Evolutionary conservation across 2,888 invertebrate species (phyloP), one percentile per base, ranked within the genome.

Genomic region (Hirudinaria manillensis): DNA sequence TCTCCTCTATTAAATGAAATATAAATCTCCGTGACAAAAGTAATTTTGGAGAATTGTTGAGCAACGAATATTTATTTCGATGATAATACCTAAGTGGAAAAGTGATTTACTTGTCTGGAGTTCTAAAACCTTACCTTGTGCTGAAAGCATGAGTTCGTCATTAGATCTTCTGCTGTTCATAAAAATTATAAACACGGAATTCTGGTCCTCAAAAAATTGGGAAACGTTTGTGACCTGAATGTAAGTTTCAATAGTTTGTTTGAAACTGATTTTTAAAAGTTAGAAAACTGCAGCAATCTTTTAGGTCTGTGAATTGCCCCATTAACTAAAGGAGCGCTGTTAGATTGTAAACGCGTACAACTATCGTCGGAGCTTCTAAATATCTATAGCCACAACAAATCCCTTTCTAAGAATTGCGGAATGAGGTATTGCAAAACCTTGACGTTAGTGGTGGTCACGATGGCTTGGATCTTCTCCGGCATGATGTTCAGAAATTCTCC

Each of bases 151-250:
- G 0, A 73, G 65, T 27, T 73, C 73, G 38, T 73, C 73, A 2
- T 2, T 36, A 36, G 36, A 65, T 32, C 73, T 56, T 24, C 29
- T 73, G n/a, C 34, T 65, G 38, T 56, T 61, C 65, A 56, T 73
- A 36, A 73, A 73, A 55, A 56, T 36, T 24, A 73, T 38, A 55
- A 73, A 73, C n/a, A 73, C 65, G 3, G 73, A 73, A 29, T 73
- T 73, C 65, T 61, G n/a, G 4, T 73, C 73, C n/a, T 73, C 73
- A 29, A 56, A 73, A 65, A 73, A 73, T 34, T 73, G 73, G 16
- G 51, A n/a, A 4, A 73, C 73, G 55, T 65, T 65, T 27, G 73
- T 73, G 36, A 73, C 65, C 73, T 73, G 56, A 45, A 45, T 16
- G 45, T 10, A 45, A 45, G 16, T 16, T 45, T 16, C 45, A 45